Percentiles rank a stretch among this genome's conserved stretches.
phyloP scores from a whole-genome alignment of 2,113 vertebrate genomes.

The Galemys pyrenaicus region DNA sequence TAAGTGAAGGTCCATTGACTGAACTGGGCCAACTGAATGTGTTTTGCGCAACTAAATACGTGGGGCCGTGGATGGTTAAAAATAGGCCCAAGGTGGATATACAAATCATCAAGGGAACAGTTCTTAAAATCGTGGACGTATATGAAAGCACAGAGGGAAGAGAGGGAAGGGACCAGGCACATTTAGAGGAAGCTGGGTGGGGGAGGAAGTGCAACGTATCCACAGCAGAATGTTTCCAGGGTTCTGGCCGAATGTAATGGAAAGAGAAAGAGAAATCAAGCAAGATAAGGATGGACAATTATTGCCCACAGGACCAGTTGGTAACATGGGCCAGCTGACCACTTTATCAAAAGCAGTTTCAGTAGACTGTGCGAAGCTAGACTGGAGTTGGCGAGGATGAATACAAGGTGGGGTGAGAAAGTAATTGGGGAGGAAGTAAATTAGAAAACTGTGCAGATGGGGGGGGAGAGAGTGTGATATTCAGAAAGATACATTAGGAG shows the following conservation, averaged over 20 bases:
- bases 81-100: background rate
- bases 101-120: background rate
- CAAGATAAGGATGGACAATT: background rate
- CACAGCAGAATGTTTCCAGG: no score
- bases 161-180: background rate
- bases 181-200: background rate
- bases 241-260: background rate
- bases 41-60: background rate
- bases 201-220: background rate
- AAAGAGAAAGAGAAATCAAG: background rate
- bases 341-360: background rate
- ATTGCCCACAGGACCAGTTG: background rate
- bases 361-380: background rate
- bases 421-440: background rate
- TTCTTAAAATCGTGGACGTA: background rate
- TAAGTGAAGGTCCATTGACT: background rate
- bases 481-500: background rate
- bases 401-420: background rate
- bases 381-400: background rate
- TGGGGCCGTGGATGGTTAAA: background rate
- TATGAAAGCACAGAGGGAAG: slow-evolving; percentile 1
- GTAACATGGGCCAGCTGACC: background rate
- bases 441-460: background rate
- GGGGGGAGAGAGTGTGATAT: background rate
- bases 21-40: background rate